Evolutionary conservation across 2,797 vertebrate genomes (phyloP).

Genomic region (Alfaro cultratus): DNA sequence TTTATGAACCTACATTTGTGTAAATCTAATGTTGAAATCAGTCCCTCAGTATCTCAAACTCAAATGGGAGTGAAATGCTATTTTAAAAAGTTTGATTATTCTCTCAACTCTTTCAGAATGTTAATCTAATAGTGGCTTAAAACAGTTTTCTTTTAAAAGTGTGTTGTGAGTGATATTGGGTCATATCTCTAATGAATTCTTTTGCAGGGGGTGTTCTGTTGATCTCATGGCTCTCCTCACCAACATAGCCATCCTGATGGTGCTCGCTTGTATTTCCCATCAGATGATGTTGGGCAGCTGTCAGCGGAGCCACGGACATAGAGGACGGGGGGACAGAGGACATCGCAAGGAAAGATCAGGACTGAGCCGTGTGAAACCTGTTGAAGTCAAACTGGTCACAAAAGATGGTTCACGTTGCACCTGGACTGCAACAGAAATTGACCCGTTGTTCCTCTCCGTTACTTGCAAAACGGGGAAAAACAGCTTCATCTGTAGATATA

Average conservation of each 20-base stretch:
- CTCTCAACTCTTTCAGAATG: not conserved
- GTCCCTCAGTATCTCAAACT: not conserved
- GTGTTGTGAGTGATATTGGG: conserved; percentile 20
- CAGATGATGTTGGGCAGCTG: conserved; percentile 70
- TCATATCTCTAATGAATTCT: conserved; percentile 31
- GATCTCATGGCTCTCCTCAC: conserved; percentile 70
- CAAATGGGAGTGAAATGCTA: not conserved
- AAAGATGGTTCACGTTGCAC: conserved; percentile 83
- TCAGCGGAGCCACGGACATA: conserved; percentile 55
- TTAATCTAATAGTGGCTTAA: conserved; percentile 6
- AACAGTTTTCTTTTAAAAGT: not conserved
- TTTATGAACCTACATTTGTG: not conserved
- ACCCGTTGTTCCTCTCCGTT: conserved; percentile 65
- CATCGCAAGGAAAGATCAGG: conserved; percentile 56
- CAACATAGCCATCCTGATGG: conserved; percentile 74
- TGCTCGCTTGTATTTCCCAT: conserved; percentile 76
- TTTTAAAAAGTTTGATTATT: not conserved
- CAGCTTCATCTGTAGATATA: conserved; percentile 83
- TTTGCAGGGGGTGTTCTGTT: conserved; percentile 39
- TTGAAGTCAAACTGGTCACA: conserved; percentile 78
- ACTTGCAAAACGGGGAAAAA: conserved; percentile 73
- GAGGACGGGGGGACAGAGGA: conserved; percentile 46
- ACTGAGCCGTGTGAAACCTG: conserved; percentile 46
- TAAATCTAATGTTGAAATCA: not conserved
- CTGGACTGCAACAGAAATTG: conserved; percentile 77